Base-by-base conservation (phyloP, 2,888 invertebrate genomes). In the Scaptomyza flava region DNA sequence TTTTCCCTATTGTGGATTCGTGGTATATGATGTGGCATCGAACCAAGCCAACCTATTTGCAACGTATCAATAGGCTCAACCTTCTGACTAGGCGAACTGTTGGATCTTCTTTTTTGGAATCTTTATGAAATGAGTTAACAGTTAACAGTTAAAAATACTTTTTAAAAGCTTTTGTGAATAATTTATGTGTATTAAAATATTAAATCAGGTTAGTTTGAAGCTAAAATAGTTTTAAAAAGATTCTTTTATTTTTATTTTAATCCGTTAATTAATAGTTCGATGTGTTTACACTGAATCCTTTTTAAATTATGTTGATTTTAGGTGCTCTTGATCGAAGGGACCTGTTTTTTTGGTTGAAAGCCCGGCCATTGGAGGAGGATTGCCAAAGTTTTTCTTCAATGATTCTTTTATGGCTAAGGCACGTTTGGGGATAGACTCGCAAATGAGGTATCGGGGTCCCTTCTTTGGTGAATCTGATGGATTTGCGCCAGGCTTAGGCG, bases 11-110 rank as follows among this genome's bases (percentile, higher is more conserved):
- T 31, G 60, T 61, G 4, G 84, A 84, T 48, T 34, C 27, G 0
- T 68, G 27, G 20, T 84, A 87, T 23, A 61, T 68, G 1, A 79
- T 72, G 72, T 84, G 89, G 84, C 17, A 81, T 52, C 66, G 48
- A 0, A 1, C 6, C 0, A 59, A 34, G 3, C 84, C 84, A 0
- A 53, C 88, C 1, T 7, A 30, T 1, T 5, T 62, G 23, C 46
- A 62, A 12, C 77, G 82, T 0, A 42, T 85, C 6, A 6, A 2
- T 0, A 36, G 65, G 17, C 48, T 80, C 0, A 14, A 38, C 1
- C 7, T 4, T 0, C 20, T 66, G 31, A 8, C 6, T 30, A 45
- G 14, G 6, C 9, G 0, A 17, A 17, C 17, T 17, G 1, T 17
- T 17, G 17, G 1, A 17, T 2, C 3, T 12, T 34, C 34, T 0